These are phyloP conservation scores for Hermatobates lingyangjiaoensis DNA, from an alignment of 1,140 invertebrate genomes.

Conservation along the genomic window DNA sequence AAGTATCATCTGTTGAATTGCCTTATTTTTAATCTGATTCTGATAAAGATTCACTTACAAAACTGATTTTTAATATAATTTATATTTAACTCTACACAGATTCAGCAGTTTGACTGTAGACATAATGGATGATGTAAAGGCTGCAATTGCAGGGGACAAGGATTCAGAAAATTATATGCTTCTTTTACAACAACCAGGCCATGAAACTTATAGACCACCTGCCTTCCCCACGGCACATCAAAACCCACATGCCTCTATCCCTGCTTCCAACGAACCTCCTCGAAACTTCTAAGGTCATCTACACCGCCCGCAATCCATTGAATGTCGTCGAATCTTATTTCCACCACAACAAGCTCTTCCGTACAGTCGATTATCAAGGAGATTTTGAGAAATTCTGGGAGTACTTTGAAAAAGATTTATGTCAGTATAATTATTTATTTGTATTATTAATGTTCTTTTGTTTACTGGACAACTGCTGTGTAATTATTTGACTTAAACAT, in stretches of 20 bases:
- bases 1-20: slow-evolving; percentile 4
- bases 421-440: background rate
- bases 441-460: too few relatives aligned
- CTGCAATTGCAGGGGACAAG: too few relatives aligned
- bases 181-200: slow-evolving; percentile 8
- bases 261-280: slow-evolving; percentile 44
- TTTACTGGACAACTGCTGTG: too few relatives aligned
- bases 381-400: slow-evolving; percentile 22
- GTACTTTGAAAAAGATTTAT: slow-evolving; percentile 23
- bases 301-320: slow-evolving; percentile 37
- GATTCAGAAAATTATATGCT: too few relatives aligned
- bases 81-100: too few relatives aligned
- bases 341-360: slow-evolving; percentile 25
- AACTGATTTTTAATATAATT: too few relatives aligned
- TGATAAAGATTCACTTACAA: too few relatives aligned
- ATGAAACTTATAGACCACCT: slow-evolving; percentile 18
- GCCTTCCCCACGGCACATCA: slow-evolving; percentile 37
- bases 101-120: too few relatives aligned
- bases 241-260: slow-evolving; percentile 36
- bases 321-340: slow-evolving; percentile 35
- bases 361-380: slow-evolving; percentile 13
- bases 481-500: too few relatives aligned
- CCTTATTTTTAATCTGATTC: too few relatives aligned
- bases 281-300: slow-evolving; percentile 32
- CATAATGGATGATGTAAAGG: too few relatives aligned